Base-by-base conservation (phyloP, 2,113 vertebrate species). In the Proteles cristata region DNA sequence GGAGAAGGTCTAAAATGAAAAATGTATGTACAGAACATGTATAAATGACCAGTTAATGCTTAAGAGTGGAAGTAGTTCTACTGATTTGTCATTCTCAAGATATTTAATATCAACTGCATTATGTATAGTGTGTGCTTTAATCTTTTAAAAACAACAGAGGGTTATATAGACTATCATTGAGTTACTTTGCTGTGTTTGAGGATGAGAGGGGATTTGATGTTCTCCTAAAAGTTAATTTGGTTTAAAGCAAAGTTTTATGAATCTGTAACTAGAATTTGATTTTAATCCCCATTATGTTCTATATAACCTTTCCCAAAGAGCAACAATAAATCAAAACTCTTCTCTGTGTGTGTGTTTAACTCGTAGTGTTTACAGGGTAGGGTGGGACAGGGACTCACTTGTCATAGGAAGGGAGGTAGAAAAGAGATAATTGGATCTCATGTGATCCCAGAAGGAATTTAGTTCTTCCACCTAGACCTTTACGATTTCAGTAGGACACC, bases 301-400 rank as follows among this genome's bases (percentile, higher is more conserved):
- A 97, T 98, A 81, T 98, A 97, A 98, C 93, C 96, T 96, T 98
- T 98, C 98, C 98, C 97, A 98, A 98, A 97, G 97, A 98, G 93
- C 98, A 99, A 97, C 96, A 98, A 98, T 99, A 99, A 99, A 98
- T 98, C 97, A 98, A 98, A 96, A 96, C 96, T 98, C 97, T 98
- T 98, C 98, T 98, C 92, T 94, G 6, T 45, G 4, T 69, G 19
- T 91, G 50, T 89, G 61, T 91, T 76, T 92, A 81, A 76, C 39
- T 96, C 63, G 45, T 90, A 26, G 12, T 79, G 7, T 43, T 90
- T 43, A 39, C 10, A 81, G 71, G 14, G 45, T 69, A 43, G 61
- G 35, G 0, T 68, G 45, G 35, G 25, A 11, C 39, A 83, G 61
- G 7, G 53, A 81, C 48, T 79, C 12, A 53, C 21, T 84, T 71